Evolutionary conservation across 2,113 vertebrate species (phyloP), one percentile per base, ranked within the genome.

Genomic region (Rhadina sibilatrix): DNA sequence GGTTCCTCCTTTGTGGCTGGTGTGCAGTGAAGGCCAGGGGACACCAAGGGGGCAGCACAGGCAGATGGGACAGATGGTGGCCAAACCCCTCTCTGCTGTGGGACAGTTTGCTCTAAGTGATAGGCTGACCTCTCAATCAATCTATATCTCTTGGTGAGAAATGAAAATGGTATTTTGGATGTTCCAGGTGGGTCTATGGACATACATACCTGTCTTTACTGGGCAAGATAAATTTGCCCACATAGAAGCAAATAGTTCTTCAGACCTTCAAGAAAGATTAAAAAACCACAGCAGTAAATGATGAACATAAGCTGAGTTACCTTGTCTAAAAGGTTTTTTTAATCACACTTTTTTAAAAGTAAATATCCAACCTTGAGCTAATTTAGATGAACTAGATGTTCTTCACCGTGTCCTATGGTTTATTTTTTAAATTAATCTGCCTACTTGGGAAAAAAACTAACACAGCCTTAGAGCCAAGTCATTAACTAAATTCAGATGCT

Each of bases 401-500:
- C 54, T 91, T 47, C 0, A 0, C n/a, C 82, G 4, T 89, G 31
- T 69, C 44, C 65, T 83, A 7, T 35, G 33, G 31, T 44, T 74
- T 59, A 31, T 59, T 69, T 83, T 65, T 66, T 31, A 9, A 87
- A 83, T 65, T 1, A 86, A 71, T 66, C n/a, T 64, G 33, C 9
- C 12, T 92, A 25, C 60, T 92, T 64, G 70, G 54, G 38, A 74
- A 60, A 49, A 52, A 86, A 89, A 5, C n/a, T 72, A 69, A 24
- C 68, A 31, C 22, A 37, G 69, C 8, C 2, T 75, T 56, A 91
- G 53, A 87, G 71, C 77, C 89, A 89, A 75, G 57, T 64, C 28
- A 46, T 81, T 91, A 89, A 87, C 72, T 89, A 44, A 75, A 75
- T 84, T 94, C 91, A 94, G 91, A 94, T 95, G 83, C 28, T 95